Conservation (phyloP, 2,888 invertebrate species). For the Tridacna crocea region DNA sequence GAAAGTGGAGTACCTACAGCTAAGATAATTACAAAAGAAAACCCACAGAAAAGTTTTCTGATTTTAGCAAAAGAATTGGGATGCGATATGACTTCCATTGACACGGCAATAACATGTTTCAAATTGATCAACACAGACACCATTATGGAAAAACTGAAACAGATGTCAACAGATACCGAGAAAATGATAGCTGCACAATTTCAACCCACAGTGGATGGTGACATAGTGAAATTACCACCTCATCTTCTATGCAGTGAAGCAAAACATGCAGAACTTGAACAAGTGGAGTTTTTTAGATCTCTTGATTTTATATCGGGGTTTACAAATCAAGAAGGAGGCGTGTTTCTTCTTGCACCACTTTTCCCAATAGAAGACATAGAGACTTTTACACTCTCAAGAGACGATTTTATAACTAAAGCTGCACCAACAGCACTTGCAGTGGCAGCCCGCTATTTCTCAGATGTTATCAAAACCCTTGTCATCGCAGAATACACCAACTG, state of each 20-base stretch:
- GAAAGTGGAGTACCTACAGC: constrained; percentile 62
- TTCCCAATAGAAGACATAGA: constrained; percentile 17
- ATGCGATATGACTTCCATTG: constrained; percentile 12
- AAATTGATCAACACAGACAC: constrained; percentile 1
- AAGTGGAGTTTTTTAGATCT: constrained; percentile 92
- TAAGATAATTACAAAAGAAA: background rate
- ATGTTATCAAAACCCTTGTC: constrained; percentile 17
- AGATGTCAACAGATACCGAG: background rate
- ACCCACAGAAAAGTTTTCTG: background rate
- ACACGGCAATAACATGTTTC: constrained; percentile 22
- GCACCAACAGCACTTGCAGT: background rate
- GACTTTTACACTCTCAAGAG: background rate
- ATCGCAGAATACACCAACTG: constrained; percentile 44
- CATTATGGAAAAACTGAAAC: background rate
- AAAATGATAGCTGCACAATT: constrained; percentile 87
- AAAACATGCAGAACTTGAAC: background rate
- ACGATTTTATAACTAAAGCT: constrained; percentile 2
- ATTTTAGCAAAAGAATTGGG: constrained; percentile 15
- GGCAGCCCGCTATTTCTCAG: constrained; percentile 9
- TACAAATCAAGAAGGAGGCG: constrained; percentile 88
- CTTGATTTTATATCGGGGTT: constrained; percentile 93
- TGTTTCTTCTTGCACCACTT: background rate
- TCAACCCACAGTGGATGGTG: constrained; percentile 94
- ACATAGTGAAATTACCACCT: constrained; percentile 89
- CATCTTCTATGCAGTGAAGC: background rate